Evolutionary conservation across 2,888 invertebrate species (phyloP).

Genomic region (Drosophila phalerata): DNA sequence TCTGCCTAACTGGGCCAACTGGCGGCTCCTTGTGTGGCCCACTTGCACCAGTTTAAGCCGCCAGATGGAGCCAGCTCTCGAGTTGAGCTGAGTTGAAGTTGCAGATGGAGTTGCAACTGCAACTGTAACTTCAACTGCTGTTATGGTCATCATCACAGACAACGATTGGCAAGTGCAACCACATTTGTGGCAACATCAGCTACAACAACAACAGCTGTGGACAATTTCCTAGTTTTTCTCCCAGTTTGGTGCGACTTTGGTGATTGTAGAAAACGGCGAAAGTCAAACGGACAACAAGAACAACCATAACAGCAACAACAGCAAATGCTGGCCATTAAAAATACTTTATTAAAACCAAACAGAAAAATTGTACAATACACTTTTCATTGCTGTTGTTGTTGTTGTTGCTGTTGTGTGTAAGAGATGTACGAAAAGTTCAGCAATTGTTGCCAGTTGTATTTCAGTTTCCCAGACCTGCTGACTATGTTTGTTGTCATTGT

Average conservation of each 20-base stretch:
- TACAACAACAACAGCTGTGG: slow-evolving; percentile 19
- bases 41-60: slow-evolving; percentile 52
- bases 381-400: slow-evolving; percentile 12
- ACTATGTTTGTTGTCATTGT: slow-evolving; percentile 4
- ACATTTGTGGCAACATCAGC: slow-evolving; percentile 29
- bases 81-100: not conserved
- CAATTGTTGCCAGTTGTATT: slow-evolving; percentile 15
- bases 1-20: slow-evolving; percentile 41
- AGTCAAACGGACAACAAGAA: slow-evolving; percentile 52
- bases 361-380: slow-evolving; percentile 51
- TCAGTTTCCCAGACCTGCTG: slow-evolving; percentile 61
- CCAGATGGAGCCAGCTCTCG: slow-evolving; percentile 7
- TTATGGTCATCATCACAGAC: slow-evolving; percentile 47
- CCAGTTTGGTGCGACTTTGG: slow-evolving; percentile 68
- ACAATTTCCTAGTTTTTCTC: slow-evolving; percentile 65
- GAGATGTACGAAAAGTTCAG: slow-evolving; percentile 39
- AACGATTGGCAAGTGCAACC: slow-evolving; percentile 36
- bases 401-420: slow-evolving; percentile 6
- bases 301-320: slow-evolving; percentile 8
- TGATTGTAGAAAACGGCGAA: slow-evolving; percentile 59
- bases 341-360: slow-evolving; percentile 65
- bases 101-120: slow-evolving; percentile 23
- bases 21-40: slow-evolving; percentile 50
- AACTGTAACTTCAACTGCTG: slow-evolving; percentile 33
- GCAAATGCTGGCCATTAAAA: slow-evolving; percentile 65